Evolutionary conservation across 2,797 vertebrate genomes (phyloP).

Genomic region (Pipistrellus pipistrellus): DNA sequence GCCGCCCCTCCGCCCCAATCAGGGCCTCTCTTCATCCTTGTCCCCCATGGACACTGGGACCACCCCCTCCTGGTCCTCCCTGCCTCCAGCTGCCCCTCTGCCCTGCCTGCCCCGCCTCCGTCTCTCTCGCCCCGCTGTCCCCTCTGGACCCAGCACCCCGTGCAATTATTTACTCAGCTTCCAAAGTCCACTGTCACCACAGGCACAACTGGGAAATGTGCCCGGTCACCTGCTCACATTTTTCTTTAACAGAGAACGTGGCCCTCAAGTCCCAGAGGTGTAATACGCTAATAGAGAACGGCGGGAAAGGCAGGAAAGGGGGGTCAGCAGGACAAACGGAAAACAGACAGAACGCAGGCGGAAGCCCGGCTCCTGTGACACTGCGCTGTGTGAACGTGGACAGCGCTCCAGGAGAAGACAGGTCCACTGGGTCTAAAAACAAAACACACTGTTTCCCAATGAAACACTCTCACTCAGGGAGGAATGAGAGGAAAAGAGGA

Average conservation of each 20-base stretch:
- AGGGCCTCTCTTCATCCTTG: background rate
- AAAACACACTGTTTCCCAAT: background rate
- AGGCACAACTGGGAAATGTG: background rate
- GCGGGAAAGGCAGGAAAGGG: background rate
- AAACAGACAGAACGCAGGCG: background rate
- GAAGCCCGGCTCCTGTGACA: background rate
- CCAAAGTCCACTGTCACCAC: background rate
- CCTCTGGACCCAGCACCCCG: background rate
- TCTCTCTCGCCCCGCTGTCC: background rate
- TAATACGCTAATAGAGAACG: background rate
- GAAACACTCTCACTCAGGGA: background rate
- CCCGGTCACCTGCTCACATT: background rate
- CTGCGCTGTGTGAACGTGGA: too few species aligned
- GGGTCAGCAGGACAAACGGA: background rate
- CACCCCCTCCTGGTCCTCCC: background rate
- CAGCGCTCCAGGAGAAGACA: background rate
- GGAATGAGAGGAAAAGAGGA: background rate
- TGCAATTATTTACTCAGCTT: background rate
- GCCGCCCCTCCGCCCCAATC: background rate
- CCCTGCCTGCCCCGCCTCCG: background rate
- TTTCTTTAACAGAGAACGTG: background rate
- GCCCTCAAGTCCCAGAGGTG: background rate
- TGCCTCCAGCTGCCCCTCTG: background rate
- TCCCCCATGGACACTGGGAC: background rate
- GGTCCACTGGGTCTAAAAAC: background rate